Conservation (phyloP, 1,140 invertebrate genomes). For the Lerema accius region DNA sequence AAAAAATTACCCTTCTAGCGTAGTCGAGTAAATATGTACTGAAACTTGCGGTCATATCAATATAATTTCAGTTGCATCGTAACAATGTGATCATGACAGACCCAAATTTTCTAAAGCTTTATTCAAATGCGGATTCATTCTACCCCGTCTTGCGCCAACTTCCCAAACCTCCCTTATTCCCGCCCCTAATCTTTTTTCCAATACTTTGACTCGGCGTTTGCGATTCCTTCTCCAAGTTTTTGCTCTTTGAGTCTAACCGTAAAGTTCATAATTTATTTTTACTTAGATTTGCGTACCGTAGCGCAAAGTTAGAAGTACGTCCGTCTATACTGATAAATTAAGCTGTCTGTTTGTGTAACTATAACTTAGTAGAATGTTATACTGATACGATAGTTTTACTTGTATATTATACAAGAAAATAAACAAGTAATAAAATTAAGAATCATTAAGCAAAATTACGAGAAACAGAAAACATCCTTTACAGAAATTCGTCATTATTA, state of each 20-base stretch:
- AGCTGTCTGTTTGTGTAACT: no score
- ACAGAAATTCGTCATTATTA: no score
- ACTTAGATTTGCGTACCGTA: neutral
- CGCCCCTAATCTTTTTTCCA: slow-evolving; percentile 33
- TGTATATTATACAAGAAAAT: no score
- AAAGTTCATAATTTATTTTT: slow-evolving; percentile 11
- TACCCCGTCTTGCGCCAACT: neutral
- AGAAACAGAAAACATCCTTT: no score
- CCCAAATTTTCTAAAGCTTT: neutral
- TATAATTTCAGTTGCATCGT: neutral
- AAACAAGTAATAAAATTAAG: no score
- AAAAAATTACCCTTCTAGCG: no score
- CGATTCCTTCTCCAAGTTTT: neutral
- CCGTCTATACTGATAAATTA: no score
- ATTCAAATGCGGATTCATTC: neutral
- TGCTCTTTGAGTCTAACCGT: slow-evolving; percentile 5
- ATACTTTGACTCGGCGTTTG: slow-evolving; percentile 30
- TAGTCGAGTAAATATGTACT: no score
- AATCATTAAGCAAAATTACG: no score
- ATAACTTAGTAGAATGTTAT: no score
- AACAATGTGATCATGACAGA: neutral
- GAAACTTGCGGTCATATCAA: no score
- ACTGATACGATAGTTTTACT: no score
- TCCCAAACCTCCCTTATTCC: slow-evolving; percentile 6
- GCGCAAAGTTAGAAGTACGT: neutral